A percentile compares a stretch with the other conserved stretches of the same genome.
These are phyloP conservation scores for Girardinus metallicus DNA, from an alignment of 2,797 vertebrate genomes.

Conservation along the genomic window DNA sequence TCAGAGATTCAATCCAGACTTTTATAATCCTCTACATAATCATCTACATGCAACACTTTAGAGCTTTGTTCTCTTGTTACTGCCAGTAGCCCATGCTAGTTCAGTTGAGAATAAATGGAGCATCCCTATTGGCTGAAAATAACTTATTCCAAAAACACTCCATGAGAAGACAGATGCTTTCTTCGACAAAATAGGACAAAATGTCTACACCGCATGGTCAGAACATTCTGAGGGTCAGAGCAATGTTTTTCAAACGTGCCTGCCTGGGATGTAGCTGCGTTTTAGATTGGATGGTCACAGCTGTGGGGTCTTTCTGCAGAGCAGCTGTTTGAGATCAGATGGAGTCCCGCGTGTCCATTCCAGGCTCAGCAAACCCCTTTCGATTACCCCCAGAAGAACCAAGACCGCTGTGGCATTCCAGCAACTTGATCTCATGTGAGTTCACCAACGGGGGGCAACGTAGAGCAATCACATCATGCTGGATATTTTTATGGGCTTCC, in stretches of 20 bases:
- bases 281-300: slow-evolving; percentile 51
- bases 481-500: background rate
- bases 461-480: slow-evolving; percentile 39
- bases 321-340: slow-evolving; percentile 80
- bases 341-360: slow-evolving; percentile 63
- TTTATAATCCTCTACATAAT: background rate
- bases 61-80: background rate
- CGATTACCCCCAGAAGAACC: slow-evolving; percentile 77
- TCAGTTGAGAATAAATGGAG: slow-evolving; percentile 10
- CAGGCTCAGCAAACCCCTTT: slow-evolving; percentile 67
- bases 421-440: slow-evolving; percentile 76
- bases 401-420: slow-evolving; percentile 73
- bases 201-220: slow-evolving; percentile 61
- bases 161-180: slow-evolving; percentile 58
- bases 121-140: slow-evolving; percentile 52
- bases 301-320: slow-evolving; percentile 63
- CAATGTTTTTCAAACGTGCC: slow-evolving; percentile 77
- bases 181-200: slow-evolving; percentile 44
- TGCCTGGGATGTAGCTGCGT: slow-evolving; percentile 47
- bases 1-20: background rate
- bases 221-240: slow-evolving; percentile 64
- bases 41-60: background rate
- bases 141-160: slow-evolving; percentile 44
- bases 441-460: slow-evolving; percentile 60
- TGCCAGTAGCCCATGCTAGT: background rate